Conservation (phyloP, 2,888 invertebrate genomes). For the Meta bourneti region DNA sequence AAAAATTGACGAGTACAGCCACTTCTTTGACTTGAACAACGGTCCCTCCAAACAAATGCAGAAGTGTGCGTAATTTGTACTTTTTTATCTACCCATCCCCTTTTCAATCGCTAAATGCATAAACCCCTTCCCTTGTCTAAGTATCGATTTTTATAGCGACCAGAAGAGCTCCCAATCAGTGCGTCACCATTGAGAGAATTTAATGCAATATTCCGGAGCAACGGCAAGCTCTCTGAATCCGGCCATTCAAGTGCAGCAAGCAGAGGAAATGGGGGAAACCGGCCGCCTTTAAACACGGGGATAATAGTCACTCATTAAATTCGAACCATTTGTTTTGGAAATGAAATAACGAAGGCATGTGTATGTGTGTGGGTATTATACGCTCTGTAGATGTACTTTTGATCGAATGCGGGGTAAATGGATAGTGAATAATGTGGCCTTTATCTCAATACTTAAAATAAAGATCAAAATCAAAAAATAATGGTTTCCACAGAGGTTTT, state of each 20-base stretch:
- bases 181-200: slow-evolving; percentile 33
- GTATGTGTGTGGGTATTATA: slow-evolving; percentile 68
- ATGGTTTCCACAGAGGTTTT: slow-evolving; percentile 64
- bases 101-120: slow-evolving; percentile 11
- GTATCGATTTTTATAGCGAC: slow-evolving; percentile 46
- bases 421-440: slow-evolving; percentile 75
- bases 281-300: slow-evolving; percentile 64
- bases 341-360: slow-evolving; percentile 74
- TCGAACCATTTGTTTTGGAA: slow-evolving; percentile 76
- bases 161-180: slow-evolving; percentile 37
- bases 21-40: no score
- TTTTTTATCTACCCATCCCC: background rate
- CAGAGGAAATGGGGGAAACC: slow-evolving; percentile 31
- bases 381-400: slow-evolving; percentile 72
- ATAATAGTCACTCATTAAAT: slow-evolving; percentile 76
- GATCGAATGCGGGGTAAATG: slow-evolving; percentile 75
- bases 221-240: slow-evolving; percentile 16
- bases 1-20: no score
- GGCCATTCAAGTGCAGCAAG: slow-evolving; percentile 46
- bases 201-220: slow-evolving; percentile 48
- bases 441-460: slow-evolving; percentile 74
- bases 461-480: slow-evolving; percentile 76
- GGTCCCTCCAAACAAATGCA: no score
- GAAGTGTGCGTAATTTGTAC: no score
- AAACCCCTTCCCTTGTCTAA: slow-evolving; percentile 31